phyloP scores from a whole-genome alignment of 2,797 vertebrate species.

The Sebastes umbrosus region DNA sequence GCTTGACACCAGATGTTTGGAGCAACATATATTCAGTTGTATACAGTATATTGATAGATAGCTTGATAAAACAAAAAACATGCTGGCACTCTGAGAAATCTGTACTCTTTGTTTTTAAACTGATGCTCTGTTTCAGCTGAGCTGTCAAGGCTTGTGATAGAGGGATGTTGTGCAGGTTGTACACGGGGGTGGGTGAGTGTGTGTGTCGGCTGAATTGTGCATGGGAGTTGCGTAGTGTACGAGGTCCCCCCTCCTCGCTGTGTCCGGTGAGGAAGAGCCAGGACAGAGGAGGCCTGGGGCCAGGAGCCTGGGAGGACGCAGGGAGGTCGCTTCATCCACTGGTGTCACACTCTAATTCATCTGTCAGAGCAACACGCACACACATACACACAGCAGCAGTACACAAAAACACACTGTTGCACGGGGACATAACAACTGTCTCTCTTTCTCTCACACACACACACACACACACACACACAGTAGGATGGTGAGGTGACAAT shows the following conservation, averaged over 20 bases:
- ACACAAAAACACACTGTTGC: slow-evolving; percentile 49
- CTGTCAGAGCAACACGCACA: slow-evolving; percentile 58
- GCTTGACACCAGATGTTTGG: neutral
- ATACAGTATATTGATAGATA: neutral
- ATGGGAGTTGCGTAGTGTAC: slow-evolving; percentile 2
- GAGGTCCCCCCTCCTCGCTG: slow-evolving; percentile 1
- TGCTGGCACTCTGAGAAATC: neutral
- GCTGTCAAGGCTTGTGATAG: slow-evolving; percentile 30
- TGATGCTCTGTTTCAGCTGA: slow-evolving; percentile 41
- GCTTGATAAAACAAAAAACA: neutral
- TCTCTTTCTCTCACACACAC: neutral
- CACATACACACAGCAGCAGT: slow-evolving; percentile 25
- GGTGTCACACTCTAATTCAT: slow-evolving; percentile 76
- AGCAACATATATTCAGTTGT: neutral
- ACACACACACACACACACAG: neutral
- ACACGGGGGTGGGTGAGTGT: neutral
- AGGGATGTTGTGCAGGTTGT: slow-evolving; percentile 33
- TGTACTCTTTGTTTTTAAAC: neutral
- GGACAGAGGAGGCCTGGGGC: slow-evolving; percentile 68
- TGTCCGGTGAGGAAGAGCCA: slow-evolving; percentile 68
- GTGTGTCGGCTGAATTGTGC: neutral
- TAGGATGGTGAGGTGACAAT: slow-evolving; percentile 22
- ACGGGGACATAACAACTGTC: slow-evolving; percentile 21
- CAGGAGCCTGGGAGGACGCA: slow-evolving; percentile 71
- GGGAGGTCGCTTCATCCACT: slow-evolving; percentile 75